Base-by-base conservation (phyloP, 2,797 vertebrate species). In the Pipistrellus pipistrellus region DNA sequence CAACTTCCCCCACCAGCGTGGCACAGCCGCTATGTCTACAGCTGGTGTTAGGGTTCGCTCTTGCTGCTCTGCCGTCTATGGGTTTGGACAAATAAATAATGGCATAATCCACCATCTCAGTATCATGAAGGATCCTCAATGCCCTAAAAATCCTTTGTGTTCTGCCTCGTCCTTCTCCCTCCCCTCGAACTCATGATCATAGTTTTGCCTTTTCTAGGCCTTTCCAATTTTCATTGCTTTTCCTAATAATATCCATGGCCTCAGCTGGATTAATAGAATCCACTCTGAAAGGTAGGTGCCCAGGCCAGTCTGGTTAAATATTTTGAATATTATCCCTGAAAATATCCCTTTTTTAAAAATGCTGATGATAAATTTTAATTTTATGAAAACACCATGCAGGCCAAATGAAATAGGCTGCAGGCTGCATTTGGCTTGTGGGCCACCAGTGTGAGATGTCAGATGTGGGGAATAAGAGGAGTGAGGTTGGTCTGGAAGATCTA, bases 341-440 rank as follows among this genome's bases (percentile, higher is more conserved):
- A 73, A 17, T 38, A 57, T 4, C 10, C 4, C 17, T 73, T 86
- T 85, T 85, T 53, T 92, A 35, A 20, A 82, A 81, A 73, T 20
- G 17, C 71, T 78, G 84, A 44, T 78, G 75, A 78, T 73, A 81
- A 82, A 78, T 57, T 78, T 72, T 85, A 30, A 93, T 69, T 89
- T 48, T 86, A 44, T 62, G 64, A 76, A 92, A 93, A 69, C 12
- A 44, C 30, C 55, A 4, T 0, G 10, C 14, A 57, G 62, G 87
- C 84, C 32, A 69, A 91, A 64, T n/a, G n/a, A 68, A 59, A 53
- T 12, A 35, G 87, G 44, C 59, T 32, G 6, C 57, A 38, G 76
- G 44, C 64, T 27, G 21, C 11, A 0, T 66, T 35, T 9, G 55
- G 55, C 7, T 64, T 3, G 0, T 1, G 12, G 88, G 66, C 44